Conservation (phyloP, 2,888 invertebrate genomes). For the Pristionchus fissidentatus region DNA sequence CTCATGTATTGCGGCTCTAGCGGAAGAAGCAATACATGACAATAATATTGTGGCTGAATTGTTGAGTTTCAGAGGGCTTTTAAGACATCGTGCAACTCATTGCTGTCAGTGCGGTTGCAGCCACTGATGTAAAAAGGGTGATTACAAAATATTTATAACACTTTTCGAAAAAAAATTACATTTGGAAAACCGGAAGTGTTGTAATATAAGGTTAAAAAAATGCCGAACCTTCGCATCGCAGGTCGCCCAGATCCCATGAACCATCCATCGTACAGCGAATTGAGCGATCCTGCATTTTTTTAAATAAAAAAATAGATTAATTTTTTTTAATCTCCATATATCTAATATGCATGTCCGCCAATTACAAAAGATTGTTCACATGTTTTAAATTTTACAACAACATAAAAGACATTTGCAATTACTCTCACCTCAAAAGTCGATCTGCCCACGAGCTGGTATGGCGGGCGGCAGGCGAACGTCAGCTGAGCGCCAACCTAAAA, state of each 20-base stretch:
- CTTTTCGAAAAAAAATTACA: too few relatives aligned
- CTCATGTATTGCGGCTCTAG: too few relatives aligned
- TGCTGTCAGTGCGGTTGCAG: too few relatives aligned
- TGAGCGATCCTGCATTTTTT: conserved; percentile 83
- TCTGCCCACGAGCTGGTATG: conserved; percentile 93
- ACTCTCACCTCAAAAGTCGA: conserved; percentile 84
- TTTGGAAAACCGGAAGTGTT: not conserved
- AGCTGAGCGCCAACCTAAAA: conserved; percentile 87
- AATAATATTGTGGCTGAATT: too few relatives aligned
- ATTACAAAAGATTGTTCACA: too few relatives aligned
- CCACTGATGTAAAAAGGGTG: too few relatives aligned
- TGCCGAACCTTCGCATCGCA: conserved; percentile 86
- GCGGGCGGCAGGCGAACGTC: conserved; percentile 92
- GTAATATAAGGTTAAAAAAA: not conserved
- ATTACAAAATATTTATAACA: too few relatives aligned
- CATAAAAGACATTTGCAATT: not conserved
- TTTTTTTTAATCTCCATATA: not conserved
- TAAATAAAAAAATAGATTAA: not conserved
- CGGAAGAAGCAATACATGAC: too few relatives aligned
- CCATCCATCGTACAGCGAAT: conserved; percentile 91
- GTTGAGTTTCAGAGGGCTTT: too few relatives aligned
- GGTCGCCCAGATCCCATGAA: conserved; percentile 96
- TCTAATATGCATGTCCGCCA: too few relatives aligned
- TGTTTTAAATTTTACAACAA: too few relatives aligned
- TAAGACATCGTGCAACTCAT: too few relatives aligned